Evolutionary conservation across 2,113 vertebrate species (phyloP), one percentile per base, ranked within the genome.

Genomic region (Zosterops japonicus): DNA sequence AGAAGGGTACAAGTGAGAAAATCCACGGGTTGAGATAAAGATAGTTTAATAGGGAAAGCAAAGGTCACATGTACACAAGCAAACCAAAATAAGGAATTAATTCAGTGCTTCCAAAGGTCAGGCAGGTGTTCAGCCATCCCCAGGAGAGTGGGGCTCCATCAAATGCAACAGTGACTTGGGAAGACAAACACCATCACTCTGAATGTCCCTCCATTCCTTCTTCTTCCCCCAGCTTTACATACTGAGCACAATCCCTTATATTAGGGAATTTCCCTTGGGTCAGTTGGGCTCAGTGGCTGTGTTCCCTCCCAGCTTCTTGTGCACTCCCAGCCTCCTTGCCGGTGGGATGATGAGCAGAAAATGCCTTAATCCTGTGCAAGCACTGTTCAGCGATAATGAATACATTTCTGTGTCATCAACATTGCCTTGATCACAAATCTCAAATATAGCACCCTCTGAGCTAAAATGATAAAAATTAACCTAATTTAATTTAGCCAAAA

Each of bases 121-220:
- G 81, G 23, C 56, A 79, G 47, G 9, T 79, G 61, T 57, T 92
- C 52, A 76, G 23, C 35, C 33, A 42, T 50, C 17, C 15, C 35
- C 44, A 72, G 68, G 68, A 72, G 2, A 77, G 27, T 27, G 39
- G 63, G 25, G 39, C 6, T 19, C 49, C 24, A 14, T 47, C 44
- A 69, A 0, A 0, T 0, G 0, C 28, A 36, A 36, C 1, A 1
- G 25, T 36, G 4, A 15, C 14, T 46, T 64, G 68, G 68, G 57
- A 80, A 94, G 20, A 68, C 35, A 72, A 83, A 55, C 0, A 0
- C 4, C 11, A 22, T 83, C 28, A 11, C 22, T 86, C 24, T 0
- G 0, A 80, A 71, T 23, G 8, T 27, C 1, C 2, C 3, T 6
- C 5, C 0, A 0, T 50, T 64, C 28, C 6, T 70, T 3, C 41